Conservation (phyloP, 2,888 invertebrate genomes). For the Crematogaster levior region DNA sequence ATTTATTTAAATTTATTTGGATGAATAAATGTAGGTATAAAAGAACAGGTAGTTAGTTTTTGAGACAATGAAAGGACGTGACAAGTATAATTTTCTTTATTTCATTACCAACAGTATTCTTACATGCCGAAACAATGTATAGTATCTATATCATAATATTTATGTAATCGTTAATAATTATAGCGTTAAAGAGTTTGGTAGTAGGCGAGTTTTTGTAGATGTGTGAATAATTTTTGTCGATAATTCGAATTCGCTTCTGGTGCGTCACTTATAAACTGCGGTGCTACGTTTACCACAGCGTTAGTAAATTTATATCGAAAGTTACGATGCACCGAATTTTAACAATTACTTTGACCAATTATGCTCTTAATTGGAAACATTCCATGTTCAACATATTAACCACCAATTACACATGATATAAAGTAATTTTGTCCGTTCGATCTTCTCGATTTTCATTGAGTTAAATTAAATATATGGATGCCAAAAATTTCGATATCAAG, state of each 20-base stretch:
- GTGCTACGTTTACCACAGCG: neutral
- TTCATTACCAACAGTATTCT: constrained; percentile 82
- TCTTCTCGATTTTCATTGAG: constrained; percentile 20
- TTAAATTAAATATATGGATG: constrained; percentile 11
- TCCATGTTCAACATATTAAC: neutral
- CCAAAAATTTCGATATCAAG: constrained; percentile 15
- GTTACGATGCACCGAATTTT: constrained; percentile 6
- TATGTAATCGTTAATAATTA: constrained; percentile 76
- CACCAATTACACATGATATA: constrained; percentile 14
- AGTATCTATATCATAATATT: constrained; percentile 78
- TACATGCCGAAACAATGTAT: constrained; percentile 82
- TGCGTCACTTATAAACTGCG: constrained; percentile 12
- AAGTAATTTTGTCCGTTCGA: constrained; percentile 20
- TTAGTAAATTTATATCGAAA: neutral
- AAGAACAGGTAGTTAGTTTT: neutral
- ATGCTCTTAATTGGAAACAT: constrained; percentile 6
- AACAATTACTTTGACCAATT: constrained; percentile 29
- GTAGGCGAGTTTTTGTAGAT: constrained; percentile 80
- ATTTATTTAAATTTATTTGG: constrained; percentile 13
- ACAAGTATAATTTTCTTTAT: constrained; percentile 82
- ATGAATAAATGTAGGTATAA: neutral
- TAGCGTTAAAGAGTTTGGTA: constrained; percentile 80
- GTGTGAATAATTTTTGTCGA: constrained; percentile 77
- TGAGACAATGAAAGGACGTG: constrained; percentile 50
- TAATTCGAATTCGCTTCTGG: constrained; percentile 72